Percentiles rank a stretch among this genome's conserved stretches.
Evolutionary conservation across 1,140 invertebrate genomes (phyloP).

Genomic region (Listronotus oregonensis): DNA sequence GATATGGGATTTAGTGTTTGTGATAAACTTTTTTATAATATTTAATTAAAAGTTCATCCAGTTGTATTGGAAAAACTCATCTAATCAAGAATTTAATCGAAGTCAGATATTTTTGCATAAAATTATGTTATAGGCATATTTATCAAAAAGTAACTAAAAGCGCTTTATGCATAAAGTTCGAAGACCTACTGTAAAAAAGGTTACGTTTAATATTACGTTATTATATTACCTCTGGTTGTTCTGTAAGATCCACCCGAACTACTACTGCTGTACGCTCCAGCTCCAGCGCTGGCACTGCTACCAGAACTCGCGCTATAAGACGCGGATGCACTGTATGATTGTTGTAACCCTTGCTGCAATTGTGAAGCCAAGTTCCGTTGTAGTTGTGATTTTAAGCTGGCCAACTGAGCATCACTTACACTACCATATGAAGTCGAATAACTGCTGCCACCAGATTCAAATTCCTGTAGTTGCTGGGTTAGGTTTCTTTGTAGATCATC

Average conservation of each 20-base stretch:
- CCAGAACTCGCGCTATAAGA: constrained; percentile 38
- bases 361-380: constrained; percentile 43
- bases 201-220: too few species aligned
- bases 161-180: too few species aligned
- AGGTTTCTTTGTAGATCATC: constrained; percentile 48
- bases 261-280: constrained; percentile 30
- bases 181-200: too few species aligned
- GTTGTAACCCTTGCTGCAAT: constrained; percentile 45
- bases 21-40: too few species aligned
- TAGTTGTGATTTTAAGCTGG: constrained; percentile 37
- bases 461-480: constrained; percentile 43
- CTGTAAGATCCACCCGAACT: constrained; percentile 25
- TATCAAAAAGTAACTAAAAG: too few species aligned
- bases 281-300: constrained; percentile 28
- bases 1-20: too few species aligned
- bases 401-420: constrained; percentile 38
- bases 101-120: too few species aligned
- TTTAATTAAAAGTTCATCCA: too few species aligned
- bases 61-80: too few species aligned
- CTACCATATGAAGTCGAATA: constrained; percentile 34
- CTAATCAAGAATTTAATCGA: too few species aligned
- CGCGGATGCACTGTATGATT: constrained; percentile 39
- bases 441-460: constrained; percentile 20
- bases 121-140: too few species aligned
- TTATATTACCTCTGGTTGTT: constrained; percentile 35